Evolutionary conservation across 2,113 vertebrate species (phyloP), one percentile per base, ranked within the genome.

Genomic region (Cyprichromis sp.): DNA sequence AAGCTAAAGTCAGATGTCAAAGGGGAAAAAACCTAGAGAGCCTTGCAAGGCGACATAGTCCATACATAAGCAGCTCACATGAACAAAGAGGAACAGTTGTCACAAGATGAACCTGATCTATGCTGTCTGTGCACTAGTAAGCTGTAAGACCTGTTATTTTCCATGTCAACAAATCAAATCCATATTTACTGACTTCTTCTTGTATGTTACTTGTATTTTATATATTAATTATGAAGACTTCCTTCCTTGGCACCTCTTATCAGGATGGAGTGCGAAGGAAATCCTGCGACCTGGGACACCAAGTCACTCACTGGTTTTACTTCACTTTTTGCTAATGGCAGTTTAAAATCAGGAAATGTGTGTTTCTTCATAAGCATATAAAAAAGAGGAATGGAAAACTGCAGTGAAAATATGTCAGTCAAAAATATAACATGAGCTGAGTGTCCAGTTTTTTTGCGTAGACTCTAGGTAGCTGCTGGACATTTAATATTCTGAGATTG

Each of bases 331-430:
- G 21, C 24, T 78, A 14, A 9, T 89, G 86, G 83, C 92, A 63
- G 91, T 93, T 88, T 90, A 17, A 57, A 90, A 94, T 83, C 88
- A 95, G 93, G 94, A 96, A 96, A 93, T 85, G 50, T n/a, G 19
- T 71, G 31, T 92, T 93, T 91, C 85, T 92, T 88, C 54, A 82
- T 82, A 45, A 82, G 66, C 52, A 47, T 11, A 10, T 31, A 66
- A 78, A 83, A 83, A 83, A 80, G 52, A 9, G 86, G 81, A 84
- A 90, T 66, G 63, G 47, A 86, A 68, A 88, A 89, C 29, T 89
- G 21, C 9, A 47, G 29, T 52, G 34, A 59, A 38, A 79, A 45
- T 40, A 57, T 79, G 5, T 55, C 14, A 83, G 14, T 76, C 5
- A 53, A 45, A 78, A 52, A 50, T 52, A 52, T 52, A 31, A 78